Base-by-base conservation (phyloP, 2,113 vertebrate species). In the Bubo blakistoni region DNA sequence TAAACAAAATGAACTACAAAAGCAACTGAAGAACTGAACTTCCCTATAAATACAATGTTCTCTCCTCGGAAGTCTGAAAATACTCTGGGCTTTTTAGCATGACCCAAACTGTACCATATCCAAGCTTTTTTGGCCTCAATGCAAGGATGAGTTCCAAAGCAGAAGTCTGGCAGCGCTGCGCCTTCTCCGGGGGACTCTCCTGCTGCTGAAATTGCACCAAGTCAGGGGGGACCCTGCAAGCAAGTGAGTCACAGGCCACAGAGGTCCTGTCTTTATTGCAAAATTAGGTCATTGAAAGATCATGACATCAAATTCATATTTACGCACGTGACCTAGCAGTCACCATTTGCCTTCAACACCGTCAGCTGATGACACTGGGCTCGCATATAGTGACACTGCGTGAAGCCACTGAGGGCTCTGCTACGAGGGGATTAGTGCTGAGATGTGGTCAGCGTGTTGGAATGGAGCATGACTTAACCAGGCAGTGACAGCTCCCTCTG, bases 41-140 rank as follows among this genome's bases (percentile, higher is more conserved):
- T 70, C 62, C 58, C 85, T 86, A 65, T 80, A 91, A 94, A 96
- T 82, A 84, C 27, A 89, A 22, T 0, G 0, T 71, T 77, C 66
- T 85, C 93, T 91, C 81, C 81, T 93, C 13, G 16, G 88, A 94
- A 89, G 81, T 82, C 91, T 95, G 86, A 96, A 84, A 95, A 93
- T 81, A 85, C 83, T 58, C 69, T 0, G 1, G 30, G 71, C 49
- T 91, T 95, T 94, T 85, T 61, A 93, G 66, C 40, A 8, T 65
- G 38, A 46, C 94, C 92, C 89, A n/a, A 51, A 80, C 72, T 1
- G 3, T 81, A 29, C 62, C 0, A 0, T 13, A 66, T 63, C 85
- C 96, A 58, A 47, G 90, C 11, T 34, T 70, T 94, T 83, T 51
- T 86, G 82, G 94, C 52, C 79, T 40, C 21, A 7, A 1, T 10